A percentile compares a stretch with the other conserved stretches of the same genome.
Conservation (phyloP, 2,113 vertebrate species). For the Notarius quadriscutis region DNA sequence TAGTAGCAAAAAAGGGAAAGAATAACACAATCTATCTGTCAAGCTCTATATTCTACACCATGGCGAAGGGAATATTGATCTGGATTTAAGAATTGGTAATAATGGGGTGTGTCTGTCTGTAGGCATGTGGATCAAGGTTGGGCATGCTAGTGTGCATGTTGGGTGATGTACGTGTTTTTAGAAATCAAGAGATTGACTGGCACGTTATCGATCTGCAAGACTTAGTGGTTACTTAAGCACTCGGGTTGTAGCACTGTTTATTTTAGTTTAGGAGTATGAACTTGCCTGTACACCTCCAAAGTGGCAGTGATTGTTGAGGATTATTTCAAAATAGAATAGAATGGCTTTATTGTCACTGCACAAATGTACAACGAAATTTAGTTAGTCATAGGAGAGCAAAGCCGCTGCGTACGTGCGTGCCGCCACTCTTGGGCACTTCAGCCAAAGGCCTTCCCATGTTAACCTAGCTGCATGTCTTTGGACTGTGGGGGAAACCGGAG, state of each 20-base stretch:
- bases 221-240: slow-evolving; percentile 4
- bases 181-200: slow-evolving; percentile 31
- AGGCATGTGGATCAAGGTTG: slow-evolving; percentile 24
- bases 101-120: not conserved
- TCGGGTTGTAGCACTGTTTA: not conserved
- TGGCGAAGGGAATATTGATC: slow-evolving; percentile 33
- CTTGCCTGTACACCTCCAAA: not conserved
- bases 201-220: slow-evolving; percentile 25
- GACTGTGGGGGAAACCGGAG: too few relatives aligned
- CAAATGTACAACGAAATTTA: too few relatives aligned
- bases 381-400: too few relatives aligned
- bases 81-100: slow-evolving; percentile 15
- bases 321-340: not conserved
- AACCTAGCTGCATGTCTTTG: too few relatives aligned
- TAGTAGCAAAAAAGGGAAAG: slow-evolving; percentile 6
- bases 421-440: too few relatives aligned
- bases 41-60: slow-evolving; percentile 22
- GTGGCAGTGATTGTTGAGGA: not conserved
- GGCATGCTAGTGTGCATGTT: slow-evolving; percentile 12
- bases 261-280: not conserved
- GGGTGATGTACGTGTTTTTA: slow-evolving; percentile 17
- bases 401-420: too few relatives aligned
- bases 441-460: too few relatives aligned
- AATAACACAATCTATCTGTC: slow-evolving; percentile 25
- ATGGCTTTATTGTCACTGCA: too few relatives aligned